A percentile compares a stretch with the other conserved stretches of the same genome.
phyloP scores from a whole-genome alignment of 2,888 invertebrate genomes.

The Cepaea hortensis region DNA sequence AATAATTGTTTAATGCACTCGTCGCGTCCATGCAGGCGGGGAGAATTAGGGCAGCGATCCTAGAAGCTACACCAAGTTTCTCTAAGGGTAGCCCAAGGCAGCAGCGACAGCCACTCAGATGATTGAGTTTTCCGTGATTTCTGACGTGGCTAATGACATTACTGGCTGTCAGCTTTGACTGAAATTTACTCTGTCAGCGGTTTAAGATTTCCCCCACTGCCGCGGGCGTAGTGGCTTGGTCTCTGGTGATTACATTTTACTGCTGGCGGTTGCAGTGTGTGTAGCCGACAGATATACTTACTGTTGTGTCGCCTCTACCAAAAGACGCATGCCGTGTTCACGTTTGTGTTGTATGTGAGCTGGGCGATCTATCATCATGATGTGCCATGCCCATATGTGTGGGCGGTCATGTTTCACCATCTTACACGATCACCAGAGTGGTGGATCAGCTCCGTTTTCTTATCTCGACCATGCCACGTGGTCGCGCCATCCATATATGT shows the following conservation, averaged over 20 bases:
- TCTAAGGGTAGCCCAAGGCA: constrained; percentile 31
- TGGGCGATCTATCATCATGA: too few relatives aligned
- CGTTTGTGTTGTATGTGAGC: too few relatives aligned
- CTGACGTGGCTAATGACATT: constrained; percentile 44
- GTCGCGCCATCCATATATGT: too few relatives aligned
- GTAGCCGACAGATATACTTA: too few relatives aligned
- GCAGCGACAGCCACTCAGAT: constrained; percentile 23
- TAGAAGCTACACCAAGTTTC: not conserved
- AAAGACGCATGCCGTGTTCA: not conserved
- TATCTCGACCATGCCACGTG: too few relatives aligned
- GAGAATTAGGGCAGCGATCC: constrained; percentile 37
- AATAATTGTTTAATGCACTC: constrained; percentile 48
- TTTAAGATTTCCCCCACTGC: constrained; percentile 29
- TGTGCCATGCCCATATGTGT: too few relatives aligned
- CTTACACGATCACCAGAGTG: too few relatives aligned
- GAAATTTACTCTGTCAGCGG: constrained; percentile 49
- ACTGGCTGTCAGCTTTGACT: constrained; percentile 45
- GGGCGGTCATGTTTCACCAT: too few relatives aligned
- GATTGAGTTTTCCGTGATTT: constrained; percentile 47
- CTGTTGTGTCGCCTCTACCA: too few relatives aligned
- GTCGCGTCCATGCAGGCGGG: constrained; percentile 25
- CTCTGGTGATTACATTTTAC: not conserved
- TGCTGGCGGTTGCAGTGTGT: too few relatives aligned
- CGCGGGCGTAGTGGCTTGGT: not conserved
- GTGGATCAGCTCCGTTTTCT: too few relatives aligned